A percentile compares a stretch with the other conserved stretches of the same genome.
Evolutionary conservation across 1,140 invertebrate genomes (phyloP).

Genomic region (Lordiphosa collinella): DNA sequence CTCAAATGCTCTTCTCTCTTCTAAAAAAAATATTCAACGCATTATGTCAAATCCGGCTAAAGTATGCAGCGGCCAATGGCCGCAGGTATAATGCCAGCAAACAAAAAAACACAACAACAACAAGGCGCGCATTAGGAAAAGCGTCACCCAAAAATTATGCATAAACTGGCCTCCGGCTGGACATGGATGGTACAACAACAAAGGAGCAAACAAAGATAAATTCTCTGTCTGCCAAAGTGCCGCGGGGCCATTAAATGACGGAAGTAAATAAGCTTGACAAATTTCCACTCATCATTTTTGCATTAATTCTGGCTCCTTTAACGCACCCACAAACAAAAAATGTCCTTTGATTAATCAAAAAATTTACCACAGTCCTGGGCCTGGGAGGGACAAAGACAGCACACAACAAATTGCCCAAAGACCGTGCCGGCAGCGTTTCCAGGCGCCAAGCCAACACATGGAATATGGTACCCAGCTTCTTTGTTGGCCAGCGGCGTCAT

Average conservation of each 20-base stretch:
- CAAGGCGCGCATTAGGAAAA: conserved; percentile 25
- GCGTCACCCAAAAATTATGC: conserved; percentile 61
- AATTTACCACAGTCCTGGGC: conserved; percentile 48
- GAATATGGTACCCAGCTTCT: conserved; percentile 13
- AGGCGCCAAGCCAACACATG: conserved; percentile 53
- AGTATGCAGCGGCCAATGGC: conserved; percentile 69
- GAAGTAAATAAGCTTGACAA: conserved; percentile 79
- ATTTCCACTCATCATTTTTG: conserved; percentile 79
- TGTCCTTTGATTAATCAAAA: conserved; percentile 79
- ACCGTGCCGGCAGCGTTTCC: conserved; percentile 53
- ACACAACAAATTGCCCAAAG: conserved; percentile 71
- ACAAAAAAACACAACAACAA: conserved; percentile 17
- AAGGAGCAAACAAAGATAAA: conserved; percentile 66
- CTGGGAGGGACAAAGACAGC: conserved; percentile 18
- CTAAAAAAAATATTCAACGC: conserved; percentile 65
- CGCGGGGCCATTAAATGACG: conserved; percentile 74
- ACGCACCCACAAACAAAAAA: conserved; percentile 57
- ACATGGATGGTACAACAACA: conserved; percentile 12
- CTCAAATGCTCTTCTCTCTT: conserved; percentile 8
- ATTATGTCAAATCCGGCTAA: conserved; percentile 74
- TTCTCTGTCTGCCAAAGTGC: conserved; percentile 35
- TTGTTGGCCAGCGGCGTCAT: background rate
- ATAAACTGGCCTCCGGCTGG: conserved; percentile 54
- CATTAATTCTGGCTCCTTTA: conserved; percentile 78
- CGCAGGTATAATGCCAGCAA: conserved; percentile 41